Base-by-base conservation (phyloP, 2,113 vertebrate species). In the Laticauda laticaudata region DNA sequence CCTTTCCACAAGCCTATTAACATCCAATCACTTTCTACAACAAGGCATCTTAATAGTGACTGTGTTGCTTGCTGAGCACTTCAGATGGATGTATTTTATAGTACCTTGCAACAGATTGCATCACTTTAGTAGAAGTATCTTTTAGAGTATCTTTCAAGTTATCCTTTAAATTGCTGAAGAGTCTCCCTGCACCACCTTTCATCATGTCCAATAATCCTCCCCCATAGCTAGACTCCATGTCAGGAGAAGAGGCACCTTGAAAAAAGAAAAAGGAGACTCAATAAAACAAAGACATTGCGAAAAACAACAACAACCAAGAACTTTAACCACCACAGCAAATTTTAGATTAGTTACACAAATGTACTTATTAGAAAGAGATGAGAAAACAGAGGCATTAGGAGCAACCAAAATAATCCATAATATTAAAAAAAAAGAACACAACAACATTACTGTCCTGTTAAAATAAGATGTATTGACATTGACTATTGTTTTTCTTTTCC, bases 81-180 rank as follows among this genome's bases (percentile, higher is more conserved):
- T 15, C 56, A 87, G 48, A 59, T 75, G 51, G n/a, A 12, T 90
- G 88, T 34, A 56, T 92, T 69, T 55, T 43, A 88, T 88, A 95
- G 91, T 98, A 99, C 99, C 99, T 99, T 97, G 99, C 97, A 53
- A 99, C 99, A 95, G 99, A 99, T 56, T 99, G 98, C 98, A 99
- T 99, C 94, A 99, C 99, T 97, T 99, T 99, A 81, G 98, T 99
- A 95, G 99, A 99, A 1, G 99, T 99, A 96, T 99, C 99, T 92
- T 99, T 99, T 95, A 99, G 97, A 15, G 99, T 99, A 94, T 99
- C 99, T 97, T 99, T 99, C 96, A 99, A 96, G 98, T 99, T 99
- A 97, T 99, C 99, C 96, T 99, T 99, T 64, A 99, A 97, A 96
- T 99, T 99, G 97, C 99, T 99, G 97, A 99, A 99, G 93, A 99